Evolutionary conservation across 2,113 vertebrate genomes (phyloP).

Genomic region (Scortum barcoo): DNA sequence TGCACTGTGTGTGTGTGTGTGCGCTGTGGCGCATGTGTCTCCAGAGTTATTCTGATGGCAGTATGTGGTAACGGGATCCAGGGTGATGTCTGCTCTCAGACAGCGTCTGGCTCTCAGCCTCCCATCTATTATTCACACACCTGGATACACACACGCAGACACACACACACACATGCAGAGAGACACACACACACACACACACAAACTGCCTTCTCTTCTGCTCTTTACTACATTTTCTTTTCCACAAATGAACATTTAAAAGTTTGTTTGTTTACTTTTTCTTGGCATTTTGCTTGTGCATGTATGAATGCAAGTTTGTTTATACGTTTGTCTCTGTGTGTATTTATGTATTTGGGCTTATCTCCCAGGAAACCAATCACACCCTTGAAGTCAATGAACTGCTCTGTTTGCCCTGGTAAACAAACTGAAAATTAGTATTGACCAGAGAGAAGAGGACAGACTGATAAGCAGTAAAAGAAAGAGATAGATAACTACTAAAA

Average conservation of each 20-base stretch:
- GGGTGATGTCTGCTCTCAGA: constrained; percentile 78
- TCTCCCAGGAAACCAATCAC: constrained; percentile 43
- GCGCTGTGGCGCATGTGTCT: constrained; percentile 56
- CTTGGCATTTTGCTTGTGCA: not conserved
- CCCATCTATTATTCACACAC: constrained; percentile 85
- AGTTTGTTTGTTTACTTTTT: constrained; percentile 11
- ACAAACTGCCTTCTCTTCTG: constrained; percentile 8
- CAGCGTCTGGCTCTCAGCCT: constrained; percentile 75
- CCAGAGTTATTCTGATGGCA: constrained; percentile 73
- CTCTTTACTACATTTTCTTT: constrained; percentile 25
- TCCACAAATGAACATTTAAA: constrained; percentile 10
- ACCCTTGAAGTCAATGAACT: constrained; percentile 59
- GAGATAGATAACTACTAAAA: constrained; percentile 37
- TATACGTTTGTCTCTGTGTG: not conserved
- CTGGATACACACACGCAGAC: constrained; percentile 41
- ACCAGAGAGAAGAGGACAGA: constrained; percentile 44
- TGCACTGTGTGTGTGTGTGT: not conserved
- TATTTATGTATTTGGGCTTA: constrained; percentile 34
- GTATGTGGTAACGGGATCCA: constrained; percentile 78
- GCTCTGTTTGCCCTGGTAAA: constrained; percentile 66
- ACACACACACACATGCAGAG: constrained; percentile 66
- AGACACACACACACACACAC: constrained; percentile 28
- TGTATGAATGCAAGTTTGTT: not conserved
- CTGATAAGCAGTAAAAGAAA: constrained; percentile 46
- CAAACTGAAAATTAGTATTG: constrained; percentile 67